Evolutionary conservation across 2,888 invertebrate species (phyloP).

Genomic region (Ormia ochracea): DNA sequence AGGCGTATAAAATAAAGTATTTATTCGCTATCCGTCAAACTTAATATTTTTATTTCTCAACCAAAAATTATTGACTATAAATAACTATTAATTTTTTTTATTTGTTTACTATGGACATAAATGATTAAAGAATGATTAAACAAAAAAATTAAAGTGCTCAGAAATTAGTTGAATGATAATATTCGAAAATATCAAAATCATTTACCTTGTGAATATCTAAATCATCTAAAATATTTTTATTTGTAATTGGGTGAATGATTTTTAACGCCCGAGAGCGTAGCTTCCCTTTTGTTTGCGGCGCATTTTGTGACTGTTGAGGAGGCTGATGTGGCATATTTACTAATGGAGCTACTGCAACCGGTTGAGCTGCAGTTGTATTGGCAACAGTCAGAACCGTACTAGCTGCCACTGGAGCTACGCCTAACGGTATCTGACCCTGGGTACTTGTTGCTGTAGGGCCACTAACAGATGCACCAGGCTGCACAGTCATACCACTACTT

Average conservation of each 20-base stretch:
- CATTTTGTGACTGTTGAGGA: constrained; percentile 52
- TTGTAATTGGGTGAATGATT: constrained; percentile 78
- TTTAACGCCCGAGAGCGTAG: constrained; percentile 32
- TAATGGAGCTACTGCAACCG: constrained; percentile 69
- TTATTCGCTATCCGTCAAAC: too few relatives aligned
- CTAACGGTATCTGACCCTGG: constrained; percentile 68
- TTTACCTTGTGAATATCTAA: constrained; percentile 68
- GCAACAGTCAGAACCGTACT: constrained; percentile 76
- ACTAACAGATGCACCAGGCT: constrained; percentile 69
- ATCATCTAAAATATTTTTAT: constrained; percentile 74
- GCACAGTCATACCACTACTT: constrained; percentile 68
- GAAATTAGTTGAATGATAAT: too few relatives aligned
- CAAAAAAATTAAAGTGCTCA: too few relatives aligned
- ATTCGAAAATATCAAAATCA: not conserved
- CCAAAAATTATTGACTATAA: too few relatives aligned
- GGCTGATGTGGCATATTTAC: constrained; percentile 67
- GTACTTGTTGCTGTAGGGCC: constrained; percentile 66
- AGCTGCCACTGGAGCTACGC: constrained; percentile 76
- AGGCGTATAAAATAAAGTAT: not conserved
- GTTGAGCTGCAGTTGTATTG: constrained; percentile 65
- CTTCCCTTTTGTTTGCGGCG: constrained; percentile 17
- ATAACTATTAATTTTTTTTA: too few relatives aligned
- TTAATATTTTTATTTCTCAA: too few relatives aligned
- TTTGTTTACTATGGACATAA: too few relatives aligned
- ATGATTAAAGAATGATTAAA: too few relatives aligned